Conservation (phyloP, 2,797 vertebrate species). For the Emys orbicularis region DNA sequence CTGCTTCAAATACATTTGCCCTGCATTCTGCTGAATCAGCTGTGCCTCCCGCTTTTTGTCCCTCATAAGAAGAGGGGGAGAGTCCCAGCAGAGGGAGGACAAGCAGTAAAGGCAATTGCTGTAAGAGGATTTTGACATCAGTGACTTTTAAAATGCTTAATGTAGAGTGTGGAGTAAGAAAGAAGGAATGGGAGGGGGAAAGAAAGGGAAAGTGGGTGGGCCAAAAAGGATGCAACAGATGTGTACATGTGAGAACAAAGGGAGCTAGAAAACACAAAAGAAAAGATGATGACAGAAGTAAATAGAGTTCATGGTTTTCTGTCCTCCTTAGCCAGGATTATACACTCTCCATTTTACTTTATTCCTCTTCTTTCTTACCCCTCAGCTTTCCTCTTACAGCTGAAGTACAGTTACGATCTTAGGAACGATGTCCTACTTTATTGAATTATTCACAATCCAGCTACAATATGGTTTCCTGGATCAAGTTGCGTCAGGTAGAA, state of each 20-base stretch:
- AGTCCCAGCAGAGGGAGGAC: background rate
- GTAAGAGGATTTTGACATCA: conserved; percentile 1
- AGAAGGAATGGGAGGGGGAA: background rate
- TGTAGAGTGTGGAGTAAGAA: background rate
- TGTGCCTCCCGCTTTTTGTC: background rate
- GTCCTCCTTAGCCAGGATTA: background rate
- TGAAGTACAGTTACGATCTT: background rate
- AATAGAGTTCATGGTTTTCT: conserved; percentile 4
- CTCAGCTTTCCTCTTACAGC: background rate
- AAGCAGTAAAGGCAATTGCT: background rate
- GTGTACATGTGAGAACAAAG: background rate
- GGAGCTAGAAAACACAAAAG: background rate
- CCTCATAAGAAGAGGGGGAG: accelerated
- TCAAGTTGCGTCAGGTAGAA: conserved; percentile 1
- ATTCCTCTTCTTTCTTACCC: background rate
- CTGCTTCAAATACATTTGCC: conserved; percentile 6
- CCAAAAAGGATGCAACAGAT: background rate
- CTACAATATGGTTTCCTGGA: conserved; percentile 7
- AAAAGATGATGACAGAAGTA: background rate
- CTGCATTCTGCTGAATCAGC: background rate
- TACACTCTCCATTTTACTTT: background rate
- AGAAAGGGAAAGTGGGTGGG: background rate
- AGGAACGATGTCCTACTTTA: background rate
- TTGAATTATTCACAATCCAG: conserved; percentile 24
- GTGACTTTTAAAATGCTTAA: background rate